phyloP scores from a whole-genome alignment of 2,113 vertebrate species.

The Ursus arctos region DNA sequence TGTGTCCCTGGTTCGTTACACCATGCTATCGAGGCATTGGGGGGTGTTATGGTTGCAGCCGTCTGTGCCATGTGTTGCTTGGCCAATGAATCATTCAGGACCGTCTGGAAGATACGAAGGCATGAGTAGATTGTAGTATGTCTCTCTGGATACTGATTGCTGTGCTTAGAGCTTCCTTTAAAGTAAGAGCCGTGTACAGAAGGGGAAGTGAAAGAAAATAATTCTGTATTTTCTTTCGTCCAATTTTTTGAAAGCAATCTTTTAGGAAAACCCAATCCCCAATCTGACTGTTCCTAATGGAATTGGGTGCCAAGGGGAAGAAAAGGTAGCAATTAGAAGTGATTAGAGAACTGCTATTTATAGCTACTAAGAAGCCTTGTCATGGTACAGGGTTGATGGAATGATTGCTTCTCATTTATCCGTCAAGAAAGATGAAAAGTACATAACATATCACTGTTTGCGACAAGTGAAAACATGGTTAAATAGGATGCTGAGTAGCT shows the following conservation, averaged over 20 bases:
- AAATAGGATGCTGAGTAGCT: background rate
- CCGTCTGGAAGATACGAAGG: constrained; percentile 59
- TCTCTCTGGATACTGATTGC: constrained; percentile 36
- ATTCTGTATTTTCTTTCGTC: constrained; percentile 34
- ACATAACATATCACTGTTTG: background rate
- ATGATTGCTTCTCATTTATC: constrained; percentile 58
- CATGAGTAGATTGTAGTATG: constrained; percentile 27
- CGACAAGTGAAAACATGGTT: constrained; percentile 31
- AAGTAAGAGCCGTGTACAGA: constrained; percentile 11
- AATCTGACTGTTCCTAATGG: constrained; percentile 68
- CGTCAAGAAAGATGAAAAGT: constrained; percentile 35
- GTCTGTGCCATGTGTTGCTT: constrained; percentile 69
- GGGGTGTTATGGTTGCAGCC: constrained; percentile 59
- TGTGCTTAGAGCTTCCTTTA: constrained; percentile 44
- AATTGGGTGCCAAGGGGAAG: constrained; percentile 54
- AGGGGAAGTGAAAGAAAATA: constrained; percentile 22
- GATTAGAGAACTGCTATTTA: constrained; percentile 67
- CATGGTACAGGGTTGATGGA: constrained; percentile 30
- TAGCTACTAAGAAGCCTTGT: constrained; percentile 66
- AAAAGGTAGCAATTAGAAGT: constrained; percentile 72
- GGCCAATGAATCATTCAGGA: constrained; percentile 72
- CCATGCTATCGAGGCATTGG: constrained; percentile 48
- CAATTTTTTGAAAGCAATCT: background rate
- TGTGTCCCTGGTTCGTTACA: constrained; percentile 41
- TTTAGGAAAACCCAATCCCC: constrained; percentile 54